Evolutionary conservation across 2,888 invertebrate species (phyloP).

Genomic region (Chrysolina haemoptera): DNA sequence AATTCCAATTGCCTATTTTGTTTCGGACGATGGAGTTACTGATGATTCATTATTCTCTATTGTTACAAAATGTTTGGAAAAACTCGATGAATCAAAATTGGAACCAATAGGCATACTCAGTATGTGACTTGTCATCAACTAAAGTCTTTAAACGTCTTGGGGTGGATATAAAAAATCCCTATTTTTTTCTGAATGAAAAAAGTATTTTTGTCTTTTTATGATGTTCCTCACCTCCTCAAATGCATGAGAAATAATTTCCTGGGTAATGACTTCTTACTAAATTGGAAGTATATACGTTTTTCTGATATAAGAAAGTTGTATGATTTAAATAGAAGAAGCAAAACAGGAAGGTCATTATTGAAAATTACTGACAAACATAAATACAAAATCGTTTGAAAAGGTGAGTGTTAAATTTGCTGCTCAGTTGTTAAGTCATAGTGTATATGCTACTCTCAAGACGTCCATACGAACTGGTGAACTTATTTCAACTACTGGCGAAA

Average conservation of each 20-base stretch:
- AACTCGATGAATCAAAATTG: neutral
- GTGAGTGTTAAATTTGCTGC: too few relatives aligned
- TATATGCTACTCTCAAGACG: too few relatives aligned
- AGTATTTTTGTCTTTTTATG: neutral
- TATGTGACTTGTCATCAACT: neutral
- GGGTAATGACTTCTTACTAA: neutral
- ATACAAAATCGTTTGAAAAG: too few relatives aligned
- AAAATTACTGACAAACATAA: neutral
- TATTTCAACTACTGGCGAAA: too few relatives aligned
- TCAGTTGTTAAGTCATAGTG: too few relatives aligned
- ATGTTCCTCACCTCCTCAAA: neutral
- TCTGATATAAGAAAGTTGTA: neutral
- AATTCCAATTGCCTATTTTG: neutral
- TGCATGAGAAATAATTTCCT: constrained; percentile 22
- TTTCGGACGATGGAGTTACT: neutral
- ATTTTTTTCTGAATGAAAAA: neutral
- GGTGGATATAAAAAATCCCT: neutral
- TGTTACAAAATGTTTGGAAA: neutral
- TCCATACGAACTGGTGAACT: neutral
- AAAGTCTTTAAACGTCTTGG: neutral
- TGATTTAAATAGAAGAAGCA: neutral
- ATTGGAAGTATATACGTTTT: neutral
- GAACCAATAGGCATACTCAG: neutral
- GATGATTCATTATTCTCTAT: neutral
- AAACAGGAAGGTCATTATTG: neutral